A percentile compares a stretch with the other conserved stretches of the same genome.
These are phyloP conservation scores for Oreotrochilus melanogaster DNA, from an alignment of 2,113 vertebrate species.

Conservation along the genomic window DNA sequence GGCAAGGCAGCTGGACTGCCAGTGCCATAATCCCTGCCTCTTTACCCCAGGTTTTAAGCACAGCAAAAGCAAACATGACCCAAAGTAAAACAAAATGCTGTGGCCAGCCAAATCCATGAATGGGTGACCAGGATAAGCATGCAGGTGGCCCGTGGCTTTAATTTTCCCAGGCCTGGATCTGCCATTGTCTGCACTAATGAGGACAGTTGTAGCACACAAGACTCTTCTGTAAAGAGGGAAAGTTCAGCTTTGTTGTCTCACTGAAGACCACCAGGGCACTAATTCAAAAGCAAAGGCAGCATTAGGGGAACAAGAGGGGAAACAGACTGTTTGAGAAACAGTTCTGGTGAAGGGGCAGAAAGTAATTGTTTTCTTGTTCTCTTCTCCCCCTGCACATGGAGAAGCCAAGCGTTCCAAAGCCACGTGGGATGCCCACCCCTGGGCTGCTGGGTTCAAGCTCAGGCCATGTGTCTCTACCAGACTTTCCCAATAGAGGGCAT, in stretches of 20 bases:
- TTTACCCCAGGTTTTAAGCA: conserved; percentile 28
- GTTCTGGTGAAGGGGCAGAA: conserved; percentile 2
- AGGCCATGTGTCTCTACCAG: not conserved
- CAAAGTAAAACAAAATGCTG: conserved; percentile 46
- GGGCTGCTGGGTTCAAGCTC: not conserved
- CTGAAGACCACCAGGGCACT: conserved; percentile 54
- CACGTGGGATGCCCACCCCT: not conserved
- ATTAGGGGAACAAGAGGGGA: conserved; percentile 23
- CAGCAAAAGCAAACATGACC: conserved; percentile 57
- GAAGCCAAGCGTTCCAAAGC: conserved; percentile 19
- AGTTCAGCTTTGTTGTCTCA: conserved; percentile 47
- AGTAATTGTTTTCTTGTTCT: conserved; percentile 30
- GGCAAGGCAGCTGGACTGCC: conserved; percentile 8
- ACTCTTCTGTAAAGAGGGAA: conserved; percentile 4
- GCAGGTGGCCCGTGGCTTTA: conserved; percentile 64
- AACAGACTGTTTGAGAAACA: conserved; percentile 2
- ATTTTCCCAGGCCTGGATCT: conserved; percentile 47
- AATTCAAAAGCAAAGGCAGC: conserved; percentile 47
- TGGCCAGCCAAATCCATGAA: conserved; percentile 54
- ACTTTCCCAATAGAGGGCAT: not conserved
- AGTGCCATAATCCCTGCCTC: conserved; percentile 12
- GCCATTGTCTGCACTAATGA: conserved; percentile 68
- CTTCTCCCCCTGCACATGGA: not conserved
- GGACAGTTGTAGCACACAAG: conserved; percentile 32
- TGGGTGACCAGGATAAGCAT: conserved; percentile 62